Conservation (phyloP, 2,888 invertebrate genomes). For the Prosapia bicincta region DNA sequence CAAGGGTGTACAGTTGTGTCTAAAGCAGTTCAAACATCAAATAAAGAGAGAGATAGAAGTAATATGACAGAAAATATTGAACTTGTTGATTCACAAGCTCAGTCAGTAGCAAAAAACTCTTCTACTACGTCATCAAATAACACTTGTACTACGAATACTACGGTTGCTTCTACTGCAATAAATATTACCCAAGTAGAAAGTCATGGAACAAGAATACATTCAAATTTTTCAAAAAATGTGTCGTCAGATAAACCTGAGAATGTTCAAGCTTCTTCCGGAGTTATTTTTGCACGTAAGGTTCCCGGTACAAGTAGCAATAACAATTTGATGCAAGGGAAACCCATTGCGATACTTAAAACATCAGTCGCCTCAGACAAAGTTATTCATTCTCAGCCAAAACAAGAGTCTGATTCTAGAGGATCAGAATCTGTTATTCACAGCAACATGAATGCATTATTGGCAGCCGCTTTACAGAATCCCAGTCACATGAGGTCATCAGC, state of each 20-base stretch:
- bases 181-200: slow-evolving; percentile 8
- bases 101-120: neutral
- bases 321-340: slow-evolving; percentile 45
- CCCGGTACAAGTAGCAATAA: slow-evolving; percentile 55
- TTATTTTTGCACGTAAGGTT: slow-evolving; percentile 69
- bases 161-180: slow-evolving; percentile 8
- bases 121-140: slow-evolving; percentile 9
- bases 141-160: slow-evolving; percentile 12
- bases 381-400: slow-evolving; percentile 17
- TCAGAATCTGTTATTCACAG: slow-evolving; percentile 50
- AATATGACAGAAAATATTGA: neutral
- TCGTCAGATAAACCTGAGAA: slow-evolving; percentile 17
- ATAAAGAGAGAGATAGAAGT: slow-evolving; percentile 30
- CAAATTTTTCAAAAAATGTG: slow-evolving; percentile 2
- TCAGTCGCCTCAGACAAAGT: slow-evolving; percentile 42
- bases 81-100: neutral
- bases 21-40: slow-evolving; percentile 47
- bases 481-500: slow-evolving; percentile 27
- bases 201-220: neutral
- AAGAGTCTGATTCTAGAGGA: slow-evolving; percentile 29
- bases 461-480: slow-evolving; percentile 47
- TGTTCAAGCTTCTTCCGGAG: slow-evolving; percentile 46
- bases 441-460: slow-evolving; percentile 50
- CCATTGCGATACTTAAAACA: slow-evolving; percentile 47
- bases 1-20: slow-evolving; percentile 39